Conservation (phyloP, 2,113 vertebrate species). For the Verasper variegatus region DNA sequence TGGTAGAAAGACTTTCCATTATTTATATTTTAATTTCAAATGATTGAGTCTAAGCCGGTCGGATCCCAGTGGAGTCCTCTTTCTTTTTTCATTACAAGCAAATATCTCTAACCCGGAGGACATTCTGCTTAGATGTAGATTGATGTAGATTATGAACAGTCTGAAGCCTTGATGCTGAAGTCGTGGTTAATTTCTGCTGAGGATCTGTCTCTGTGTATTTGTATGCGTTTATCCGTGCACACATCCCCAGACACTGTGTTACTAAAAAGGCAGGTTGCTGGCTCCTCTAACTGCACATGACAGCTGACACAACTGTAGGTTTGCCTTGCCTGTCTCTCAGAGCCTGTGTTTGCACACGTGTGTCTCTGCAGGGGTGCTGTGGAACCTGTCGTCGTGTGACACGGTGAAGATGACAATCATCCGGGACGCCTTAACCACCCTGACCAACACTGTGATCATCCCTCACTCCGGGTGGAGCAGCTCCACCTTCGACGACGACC, state of each 20-base stretch:
- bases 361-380: conserved; percentile 89
- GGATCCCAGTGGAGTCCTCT: conserved; percentile 10
- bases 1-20: conserved; percentile 40
- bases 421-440: conserved; percentile 91
- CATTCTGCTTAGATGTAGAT: conserved; percentile 42
- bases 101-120: conserved; percentile 40
- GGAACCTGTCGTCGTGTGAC: conserved; percentile 98
- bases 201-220: conserved; percentile 3
- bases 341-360: neutral
- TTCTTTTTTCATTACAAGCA: conserved; percentile 26
- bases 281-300: conserved; percentile 43
- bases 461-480: conserved; percentile 98
- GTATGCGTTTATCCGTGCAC: neutral
- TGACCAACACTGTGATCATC: conserved; percentile 98
- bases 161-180: conserved; percentile 30
- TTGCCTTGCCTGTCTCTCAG: conserved; percentile 18
- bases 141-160: conserved; percentile 53
- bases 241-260: conserved; percentile 15
- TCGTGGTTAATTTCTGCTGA: neutral
- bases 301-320: conserved; percentile 58
- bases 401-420: conserved; percentile 98
- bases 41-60: conserved; percentile 28
- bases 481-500: conserved; percentile 94
- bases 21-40: conserved; percentile 56
- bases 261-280: conserved; percentile 42